A percentile compares a stretch with the other conserved stretches of the same genome.
Conservation (phyloP, 1,140 invertebrate genomes). For the Heliconius nattereri region DNA sequence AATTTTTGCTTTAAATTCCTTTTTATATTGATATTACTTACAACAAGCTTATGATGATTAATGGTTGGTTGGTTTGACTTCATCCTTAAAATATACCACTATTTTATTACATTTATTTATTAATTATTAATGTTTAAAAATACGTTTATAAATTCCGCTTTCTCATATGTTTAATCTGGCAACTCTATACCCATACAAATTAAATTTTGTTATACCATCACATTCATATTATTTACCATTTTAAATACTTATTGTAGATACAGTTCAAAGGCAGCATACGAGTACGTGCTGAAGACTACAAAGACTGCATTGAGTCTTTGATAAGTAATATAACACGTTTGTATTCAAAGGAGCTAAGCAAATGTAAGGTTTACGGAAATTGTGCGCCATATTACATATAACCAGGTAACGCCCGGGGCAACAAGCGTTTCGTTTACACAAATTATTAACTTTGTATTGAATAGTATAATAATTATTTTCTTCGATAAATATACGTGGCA, state of each 20-base stretch:
- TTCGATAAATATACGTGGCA: no score
- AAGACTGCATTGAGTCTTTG: conserved; percentile 14
- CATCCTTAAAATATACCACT: no score
- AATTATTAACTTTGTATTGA: not conserved
- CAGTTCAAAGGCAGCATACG: not conserved
- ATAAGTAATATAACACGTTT: conserved; percentile 7
- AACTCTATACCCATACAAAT: no score
- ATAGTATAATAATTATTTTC: no score
- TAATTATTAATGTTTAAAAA: no score
- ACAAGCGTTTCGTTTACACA: not conserved
- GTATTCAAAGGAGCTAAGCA: not conserved
- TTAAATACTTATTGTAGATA: not conserved
- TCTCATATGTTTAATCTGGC: no score
- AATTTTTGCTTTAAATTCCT: no score
- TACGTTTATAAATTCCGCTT: no score
- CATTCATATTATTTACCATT: not conserved
- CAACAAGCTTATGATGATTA: no score
- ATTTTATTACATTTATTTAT: no score
- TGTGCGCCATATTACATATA: not conserved
- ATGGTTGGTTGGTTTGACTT: no score
- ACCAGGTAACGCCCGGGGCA: not conserved
- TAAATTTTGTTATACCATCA: not conserved
- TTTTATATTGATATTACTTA: no score
- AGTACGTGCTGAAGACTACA: conserved; percentile 1
- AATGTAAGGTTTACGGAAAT: not conserved